phyloP scores from a whole-genome alignment of 2,888 invertebrate genomes.

The Acrobasis repandana region DNA sequence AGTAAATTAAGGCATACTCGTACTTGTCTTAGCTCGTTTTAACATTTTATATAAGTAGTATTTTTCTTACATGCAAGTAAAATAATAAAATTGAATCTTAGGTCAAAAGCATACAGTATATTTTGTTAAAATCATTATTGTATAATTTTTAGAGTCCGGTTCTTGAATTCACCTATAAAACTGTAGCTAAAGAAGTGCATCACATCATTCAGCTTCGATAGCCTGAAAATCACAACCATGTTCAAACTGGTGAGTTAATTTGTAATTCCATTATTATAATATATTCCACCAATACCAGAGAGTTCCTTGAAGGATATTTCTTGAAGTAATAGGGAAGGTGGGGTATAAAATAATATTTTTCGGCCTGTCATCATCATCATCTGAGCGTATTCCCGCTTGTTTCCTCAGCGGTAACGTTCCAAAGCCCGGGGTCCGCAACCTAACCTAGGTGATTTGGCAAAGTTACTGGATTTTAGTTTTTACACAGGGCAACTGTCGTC shows the following conservation, averaged over 20 bases:
- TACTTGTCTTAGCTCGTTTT: neutral
- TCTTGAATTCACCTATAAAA: constrained; percentile 21
- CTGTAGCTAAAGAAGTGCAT: neutral
- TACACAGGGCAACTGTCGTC: no score
- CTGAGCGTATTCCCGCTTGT: no score
- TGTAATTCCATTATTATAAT: neutral
- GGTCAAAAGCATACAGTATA: constrained; percentile 5
- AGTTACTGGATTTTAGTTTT: no score
- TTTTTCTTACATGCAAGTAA: neutral
- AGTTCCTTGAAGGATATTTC: no score
- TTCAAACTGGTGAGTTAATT: constrained; percentile 39
- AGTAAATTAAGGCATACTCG: neutral
- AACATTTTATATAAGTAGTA: neutral
- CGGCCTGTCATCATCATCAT: no score
- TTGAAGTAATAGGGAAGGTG: no score
- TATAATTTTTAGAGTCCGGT: constrained; percentile 16
- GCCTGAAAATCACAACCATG: constrained; percentile 38
- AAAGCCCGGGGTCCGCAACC: no score
- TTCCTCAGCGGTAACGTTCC: no score
- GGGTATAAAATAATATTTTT: no score
- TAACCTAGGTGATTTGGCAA: no score
- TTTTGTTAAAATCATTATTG: neutral
- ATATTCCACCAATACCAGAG: neutral
- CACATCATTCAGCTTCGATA: constrained; percentile 38
- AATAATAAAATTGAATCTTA: constrained; percentile 11